Percentiles rank a stretch among this genome's conserved stretches.
Evolutionary conservation across 2,113 vertebrate species (phyloP).

Genomic region (Oryctolagus cuniculus): mOryCun1.1 NC_091453.1:21871001-21871500

Average conservation of each 20-base stretch:
- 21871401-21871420: not conserved
- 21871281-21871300: not conserved
- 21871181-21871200: constrained; percentile 20
- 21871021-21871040: no score
- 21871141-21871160: not conserved
- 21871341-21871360: not conserved
- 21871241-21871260: not conserved
- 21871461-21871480: not conserved
- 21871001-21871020: no score
- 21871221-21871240: not conserved
- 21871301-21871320: not conserved
- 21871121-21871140: not conserved
- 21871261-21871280: not conserved
- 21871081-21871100: no score
- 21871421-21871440: not conserved
- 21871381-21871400: not conserved
- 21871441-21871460: not conserved
- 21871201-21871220: constrained; percentile 7
- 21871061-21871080: no score
- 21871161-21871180: constrained; percentile 15
- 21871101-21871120: not conserved
- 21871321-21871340: not conserved
- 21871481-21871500: not conserved
- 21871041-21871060: no score
- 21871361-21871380: not conserved